A percentile compares a stretch with the other conserved stretches of the same genome.
These are phyloP conservation scores for Ectemnius lituratus DNA, from an alignment of 2,888 invertebrate genomes.

Conservation along the genomic window DNA sequence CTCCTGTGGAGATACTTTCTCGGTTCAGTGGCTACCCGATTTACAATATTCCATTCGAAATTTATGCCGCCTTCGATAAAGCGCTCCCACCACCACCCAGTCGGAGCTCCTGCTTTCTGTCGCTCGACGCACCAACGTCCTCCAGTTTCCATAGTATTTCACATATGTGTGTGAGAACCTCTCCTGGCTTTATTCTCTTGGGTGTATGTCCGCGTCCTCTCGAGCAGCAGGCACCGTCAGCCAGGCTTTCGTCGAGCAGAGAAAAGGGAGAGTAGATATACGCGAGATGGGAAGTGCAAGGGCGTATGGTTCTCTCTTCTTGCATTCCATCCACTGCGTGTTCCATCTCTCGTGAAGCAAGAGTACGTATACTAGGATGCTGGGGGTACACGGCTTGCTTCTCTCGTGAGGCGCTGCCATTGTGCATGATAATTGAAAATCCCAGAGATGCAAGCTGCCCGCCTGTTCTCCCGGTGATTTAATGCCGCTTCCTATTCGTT, in stretches of 20 bases:
- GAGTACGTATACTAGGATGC: no score
- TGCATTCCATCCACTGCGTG: slow-evolving; percentile 37
- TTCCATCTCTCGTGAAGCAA: slow-evolving; percentile 47
- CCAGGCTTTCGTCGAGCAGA: slow-evolving; percentile 4
- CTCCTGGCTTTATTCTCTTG: neutral
- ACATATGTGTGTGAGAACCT: neutral
- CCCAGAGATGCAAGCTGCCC: slow-evolving; percentile 51
- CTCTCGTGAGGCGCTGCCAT: slow-evolving; percentile 51
- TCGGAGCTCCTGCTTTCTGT: slow-evolving; percentile 17
- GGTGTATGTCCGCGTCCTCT: slow-evolving; percentile 12
- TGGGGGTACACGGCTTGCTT: no score
- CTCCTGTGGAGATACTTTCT: slow-evolving; percentile 58
- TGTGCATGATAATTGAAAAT: slow-evolving; percentile 71
- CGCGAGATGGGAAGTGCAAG: slow-evolving; percentile 16
- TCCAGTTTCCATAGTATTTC: slow-evolving; percentile 25
- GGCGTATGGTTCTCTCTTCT: slow-evolving; percentile 10
- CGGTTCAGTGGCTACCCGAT: slow-evolving; percentile 62
- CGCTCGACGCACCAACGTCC: slow-evolving; percentile 3
- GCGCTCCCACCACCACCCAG: slow-evolving; percentile 35
- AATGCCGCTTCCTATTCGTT: slow-evolving; percentile 54
- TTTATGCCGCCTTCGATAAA: slow-evolving; percentile 64
- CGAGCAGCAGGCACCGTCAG: neutral
- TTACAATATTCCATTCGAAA: slow-evolving; percentile 69
- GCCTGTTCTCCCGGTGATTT: slow-evolving; percentile 48
- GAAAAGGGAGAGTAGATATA: slow-evolving; percentile 6